Conservation (phyloP, 2,888 invertebrate genomes). For the Palloptera scutellata region DNA sequence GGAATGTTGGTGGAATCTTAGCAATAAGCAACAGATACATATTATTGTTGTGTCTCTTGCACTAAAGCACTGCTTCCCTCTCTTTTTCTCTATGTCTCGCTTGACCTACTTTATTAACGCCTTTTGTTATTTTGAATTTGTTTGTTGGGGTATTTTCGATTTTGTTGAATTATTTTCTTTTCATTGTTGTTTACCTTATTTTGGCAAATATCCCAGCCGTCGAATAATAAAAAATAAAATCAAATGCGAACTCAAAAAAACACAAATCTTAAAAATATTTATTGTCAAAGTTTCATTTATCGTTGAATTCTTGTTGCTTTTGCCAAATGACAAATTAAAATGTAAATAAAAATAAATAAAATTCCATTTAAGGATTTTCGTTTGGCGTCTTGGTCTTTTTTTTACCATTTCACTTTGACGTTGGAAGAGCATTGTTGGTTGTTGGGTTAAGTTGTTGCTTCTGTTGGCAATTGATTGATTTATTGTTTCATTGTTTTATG, state of each 20-base stretch:
- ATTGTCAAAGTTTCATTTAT: no score
- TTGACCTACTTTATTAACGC: background rate
- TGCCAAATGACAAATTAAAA: background rate
- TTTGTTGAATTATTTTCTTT: no score
- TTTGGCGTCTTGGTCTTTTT: background rate
- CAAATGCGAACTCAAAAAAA: background rate
- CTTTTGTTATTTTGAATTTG: no score
- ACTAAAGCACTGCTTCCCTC: no score
- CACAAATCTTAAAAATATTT: background rate
- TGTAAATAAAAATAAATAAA: background rate
- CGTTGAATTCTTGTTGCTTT: no score
- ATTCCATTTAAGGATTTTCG: slow-evolving; percentile 5
- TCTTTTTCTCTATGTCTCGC: no score
- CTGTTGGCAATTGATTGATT: slow-evolving; percentile 1
- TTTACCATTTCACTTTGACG: background rate
- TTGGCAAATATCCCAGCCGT: no score
- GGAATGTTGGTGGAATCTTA: background rate
- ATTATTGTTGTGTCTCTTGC: no score
- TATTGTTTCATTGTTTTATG: slow-evolving; percentile 5
- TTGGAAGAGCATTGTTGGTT: background rate
- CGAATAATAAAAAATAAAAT: background rate
- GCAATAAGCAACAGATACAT: no score
- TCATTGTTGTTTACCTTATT: no score
- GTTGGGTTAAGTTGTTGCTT: background rate
- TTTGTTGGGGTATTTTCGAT: no score